Percentiles rank a stretch among this genome's conserved stretches.
These are phyloP conservation scores for Mycalesis mineus DNA, from an alignment of 2,888 invertebrate species.

Conservation along the genomic window DNA sequence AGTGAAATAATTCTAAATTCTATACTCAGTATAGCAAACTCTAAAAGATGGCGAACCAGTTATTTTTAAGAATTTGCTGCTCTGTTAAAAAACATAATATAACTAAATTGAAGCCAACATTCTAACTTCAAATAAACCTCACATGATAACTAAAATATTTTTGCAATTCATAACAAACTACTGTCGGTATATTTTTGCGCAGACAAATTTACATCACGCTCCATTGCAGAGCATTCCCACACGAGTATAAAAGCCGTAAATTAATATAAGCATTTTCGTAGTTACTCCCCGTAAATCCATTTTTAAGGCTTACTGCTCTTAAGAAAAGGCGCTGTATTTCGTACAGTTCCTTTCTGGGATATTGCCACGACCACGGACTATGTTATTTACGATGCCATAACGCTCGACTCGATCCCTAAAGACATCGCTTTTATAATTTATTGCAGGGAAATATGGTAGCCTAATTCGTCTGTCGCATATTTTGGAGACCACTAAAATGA, in stretches of 20 bases:
- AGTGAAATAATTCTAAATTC: no score
- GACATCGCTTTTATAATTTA: conserved; percentile 68
- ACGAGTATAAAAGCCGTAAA: conserved; percentile 11
- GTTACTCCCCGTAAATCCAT: conserved; percentile 19
- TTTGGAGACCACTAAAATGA: conserved; percentile 47
- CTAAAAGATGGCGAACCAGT: no score
- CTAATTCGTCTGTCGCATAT: conserved; percentile 62
- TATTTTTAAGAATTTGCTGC: no score
- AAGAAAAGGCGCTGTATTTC: conserved; percentile 43
- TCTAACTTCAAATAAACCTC: background rate
- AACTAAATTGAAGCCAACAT: background rate
- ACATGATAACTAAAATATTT: no score
- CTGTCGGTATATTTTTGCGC: background rate
- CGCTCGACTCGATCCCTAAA: conserved; percentile 50
- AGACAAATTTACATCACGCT: conserved; percentile 5
- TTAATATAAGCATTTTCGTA: conserved; percentile 19
- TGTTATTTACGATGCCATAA: conserved; percentile 53
- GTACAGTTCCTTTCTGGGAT: conserved; percentile 48
- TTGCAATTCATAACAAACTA: background rate
- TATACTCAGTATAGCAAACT: no score
- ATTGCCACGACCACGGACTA: conserved; percentile 41
- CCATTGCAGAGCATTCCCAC: background rate
- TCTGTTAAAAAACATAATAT: background rate
- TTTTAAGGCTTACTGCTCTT: conserved; percentile 25
- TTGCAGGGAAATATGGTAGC: conserved; percentile 59